Evolutionary conservation across 2,888 invertebrate species (phyloP), one percentile per base, ranked within the genome.

Genomic region (Boloria selene): DNA sequence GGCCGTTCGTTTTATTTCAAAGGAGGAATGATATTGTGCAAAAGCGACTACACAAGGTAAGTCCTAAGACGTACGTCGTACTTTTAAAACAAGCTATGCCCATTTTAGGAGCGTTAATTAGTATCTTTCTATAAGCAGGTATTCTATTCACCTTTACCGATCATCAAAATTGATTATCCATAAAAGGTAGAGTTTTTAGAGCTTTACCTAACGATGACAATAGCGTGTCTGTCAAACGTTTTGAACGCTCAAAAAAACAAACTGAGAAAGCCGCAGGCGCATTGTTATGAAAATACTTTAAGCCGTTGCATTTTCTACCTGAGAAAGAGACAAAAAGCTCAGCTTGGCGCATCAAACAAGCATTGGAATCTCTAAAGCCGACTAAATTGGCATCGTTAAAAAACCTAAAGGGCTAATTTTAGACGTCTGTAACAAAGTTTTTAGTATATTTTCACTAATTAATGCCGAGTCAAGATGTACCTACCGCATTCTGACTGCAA

Each of bases 1-100:
- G 98, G 97, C 72, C 94, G 95, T 74, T 97, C 97, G 82, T 98
- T 98, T 93, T 98, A 96, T 93, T 96, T 97, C 89, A 97, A 96
- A 93, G 95, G 96, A 73, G 97, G 97, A 79, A 97, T 98, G 96
- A 97, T 98, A 88, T 95, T 98, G 82, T 98, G 98, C 95, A 97
- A 97, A 94, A 95, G 95, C 92, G 98, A 98, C 93, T 98, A 98
- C 93, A 95, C 97, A 90, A 97, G 97, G 98, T 98, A 93, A 95
- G 95, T 88, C 14, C 56, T 61, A 45, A 10, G 50, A 13, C 16
- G 4, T 58, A 44, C 13, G n/a, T 47, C 16, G 3, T n/a, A 31
- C 26, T 5, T 38, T 38, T 38, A 38, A 38, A 2, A 38, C 31
- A 38, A 7, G 10, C 31, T 10, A 7, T 31, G 31, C 45, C 51